Conservation (phyloP, 2,888 invertebrate species). For the Ditula angustiorana region DNA sequence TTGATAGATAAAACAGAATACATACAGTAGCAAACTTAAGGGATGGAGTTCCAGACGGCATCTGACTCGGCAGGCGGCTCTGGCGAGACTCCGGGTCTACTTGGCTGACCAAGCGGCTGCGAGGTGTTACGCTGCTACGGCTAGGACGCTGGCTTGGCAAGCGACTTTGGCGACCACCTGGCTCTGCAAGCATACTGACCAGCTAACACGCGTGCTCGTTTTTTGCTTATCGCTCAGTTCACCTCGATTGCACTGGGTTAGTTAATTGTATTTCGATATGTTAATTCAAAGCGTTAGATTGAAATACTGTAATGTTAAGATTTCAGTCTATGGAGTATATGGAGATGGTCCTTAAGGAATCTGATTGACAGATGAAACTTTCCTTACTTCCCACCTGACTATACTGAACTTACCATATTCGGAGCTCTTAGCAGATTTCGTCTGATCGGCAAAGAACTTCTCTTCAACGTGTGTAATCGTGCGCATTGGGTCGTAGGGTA, state of each 20-base stretch:
- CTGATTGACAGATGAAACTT: background rate
- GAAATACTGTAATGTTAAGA: too few species aligned
- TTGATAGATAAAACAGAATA: too few species aligned
- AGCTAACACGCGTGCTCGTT: too few species aligned
- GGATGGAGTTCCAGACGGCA: background rate
- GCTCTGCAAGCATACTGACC: too few species aligned
- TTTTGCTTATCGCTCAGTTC: too few species aligned
- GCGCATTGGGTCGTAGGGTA: conserved; percentile 63
- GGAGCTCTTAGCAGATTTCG: background rate
- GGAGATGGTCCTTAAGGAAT: background rate
- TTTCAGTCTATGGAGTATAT: too few species aligned
- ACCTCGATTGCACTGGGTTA: too few species aligned
- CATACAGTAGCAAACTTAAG: background rate
- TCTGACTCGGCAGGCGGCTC: background rate
- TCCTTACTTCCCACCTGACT: background rate
- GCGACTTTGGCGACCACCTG: too few species aligned
- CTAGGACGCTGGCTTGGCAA: background rate
- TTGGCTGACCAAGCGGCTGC: background rate
- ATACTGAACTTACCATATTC: background rate
- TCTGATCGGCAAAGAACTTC: background rate
- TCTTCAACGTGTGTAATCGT: conserved; percentile 61
- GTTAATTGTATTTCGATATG: too few species aligned
- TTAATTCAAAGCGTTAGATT: too few species aligned
- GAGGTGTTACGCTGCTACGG: background rate
- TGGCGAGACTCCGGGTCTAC: background rate